Evolutionary conservation across 2,113 vertebrate genomes (phyloP).

Genomic region (Melanerpes aurifrons): DNA sequence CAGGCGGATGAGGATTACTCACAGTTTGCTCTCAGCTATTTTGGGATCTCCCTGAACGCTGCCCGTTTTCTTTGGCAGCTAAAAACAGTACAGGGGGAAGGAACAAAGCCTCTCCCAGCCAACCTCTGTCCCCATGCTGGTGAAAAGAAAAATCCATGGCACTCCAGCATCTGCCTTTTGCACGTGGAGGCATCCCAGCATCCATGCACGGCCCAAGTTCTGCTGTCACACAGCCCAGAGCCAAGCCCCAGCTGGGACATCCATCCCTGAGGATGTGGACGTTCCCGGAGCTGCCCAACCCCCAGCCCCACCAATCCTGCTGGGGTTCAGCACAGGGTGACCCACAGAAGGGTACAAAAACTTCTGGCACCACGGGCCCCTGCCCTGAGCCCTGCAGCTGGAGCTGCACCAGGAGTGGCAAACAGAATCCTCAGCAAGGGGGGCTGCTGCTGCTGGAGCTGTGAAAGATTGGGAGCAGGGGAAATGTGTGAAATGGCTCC

Average conservation of each 20-base stretch:
- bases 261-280: accelerated
- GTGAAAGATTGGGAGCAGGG: neutral
- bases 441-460: accelerated
- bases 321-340: neutral
- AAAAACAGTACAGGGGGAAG: neutral
- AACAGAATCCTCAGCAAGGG: accelerated
- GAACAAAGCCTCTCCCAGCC: neutral
- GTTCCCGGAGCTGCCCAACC: accelerated
- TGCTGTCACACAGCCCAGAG: neutral
- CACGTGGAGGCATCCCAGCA: accelerated
- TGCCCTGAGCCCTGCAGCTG: accelerated
- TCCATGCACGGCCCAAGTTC: accelerated
- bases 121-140: neutral
- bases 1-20: neutral
- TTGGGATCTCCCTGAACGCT: neutral
- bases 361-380: accelerated
- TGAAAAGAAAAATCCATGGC: neutral
- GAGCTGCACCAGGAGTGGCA: accelerated
- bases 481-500: neutral
- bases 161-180: neutral
- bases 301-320: neutral
- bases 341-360: neutral
- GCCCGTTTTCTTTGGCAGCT: constrained; percentile 44
- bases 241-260: accelerated
- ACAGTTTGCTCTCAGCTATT: constrained; percentile 3